phyloP scores from a whole-genome alignment of 2,797 vertebrate genomes.

The Alouatta caraya region DNA sequence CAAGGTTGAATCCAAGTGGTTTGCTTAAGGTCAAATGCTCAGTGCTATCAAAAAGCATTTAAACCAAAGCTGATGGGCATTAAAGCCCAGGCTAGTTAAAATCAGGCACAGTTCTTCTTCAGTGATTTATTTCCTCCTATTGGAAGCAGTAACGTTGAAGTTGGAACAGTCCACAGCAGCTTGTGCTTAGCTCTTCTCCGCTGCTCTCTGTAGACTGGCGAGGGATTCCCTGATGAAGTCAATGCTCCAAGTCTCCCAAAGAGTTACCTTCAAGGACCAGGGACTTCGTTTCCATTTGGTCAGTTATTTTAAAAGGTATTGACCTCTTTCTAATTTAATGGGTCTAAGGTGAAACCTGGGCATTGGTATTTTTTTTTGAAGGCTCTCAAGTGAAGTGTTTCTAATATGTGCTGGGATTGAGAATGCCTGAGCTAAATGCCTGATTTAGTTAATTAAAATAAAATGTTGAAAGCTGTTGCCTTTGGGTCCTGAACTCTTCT shows the following conservation, averaged over 20 bases:
- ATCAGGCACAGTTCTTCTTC: slow-evolving; percentile 4
- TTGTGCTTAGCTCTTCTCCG: neutral
- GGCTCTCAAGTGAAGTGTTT: slow-evolving; percentile 18
- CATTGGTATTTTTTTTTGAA: slow-evolving; percentile 30
- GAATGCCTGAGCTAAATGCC: neutral
- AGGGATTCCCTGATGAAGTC: slow-evolving; percentile 22
- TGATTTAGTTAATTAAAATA: slow-evolving; percentile 40
- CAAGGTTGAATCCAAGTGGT: slow-evolving; percentile 74
- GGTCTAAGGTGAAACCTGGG: neutral
- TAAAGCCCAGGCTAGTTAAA: slow-evolving; percentile 61
- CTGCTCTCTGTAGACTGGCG: neutral
- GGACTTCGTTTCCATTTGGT: neutral
- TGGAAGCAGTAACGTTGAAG: slow-evolving; percentile 19
- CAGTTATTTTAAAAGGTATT: neutral
- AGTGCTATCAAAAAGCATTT: slow-evolving; percentile 71
- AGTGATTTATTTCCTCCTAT: slow-evolving; percentile 51
- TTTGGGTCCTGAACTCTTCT: neutral
- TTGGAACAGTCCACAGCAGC: neutral
- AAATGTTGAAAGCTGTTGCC: neutral
- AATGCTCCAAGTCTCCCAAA: neutral
- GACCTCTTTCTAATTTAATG: slow-evolving; percentile 1
- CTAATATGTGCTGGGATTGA: neutral
- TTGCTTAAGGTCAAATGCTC: slow-evolving; percentile 73
- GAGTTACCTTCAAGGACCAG: neutral
- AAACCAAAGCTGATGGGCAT: slow-evolving; percentile 58